Evolutionary conservation across 30 jellyfish, hydroid and myxozoan species (phyloP).

Genomic region (Hydra vulgaris): DNA sequence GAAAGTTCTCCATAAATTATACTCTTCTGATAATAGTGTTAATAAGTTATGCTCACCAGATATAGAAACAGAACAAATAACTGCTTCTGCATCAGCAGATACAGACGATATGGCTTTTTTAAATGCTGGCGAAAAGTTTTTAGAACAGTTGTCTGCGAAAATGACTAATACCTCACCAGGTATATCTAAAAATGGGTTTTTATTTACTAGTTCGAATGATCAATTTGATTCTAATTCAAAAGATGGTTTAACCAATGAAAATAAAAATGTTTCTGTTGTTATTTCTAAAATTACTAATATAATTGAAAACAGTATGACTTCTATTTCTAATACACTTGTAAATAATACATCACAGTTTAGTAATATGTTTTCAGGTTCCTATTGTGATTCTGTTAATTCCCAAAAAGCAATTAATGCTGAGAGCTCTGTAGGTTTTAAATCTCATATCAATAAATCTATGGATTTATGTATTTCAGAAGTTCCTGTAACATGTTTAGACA

Average conservation of each 20-base stretch:
- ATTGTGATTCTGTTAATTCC: not conserved
- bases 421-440: not conserved
- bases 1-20: not conserved
- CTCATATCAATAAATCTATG: not conserved
- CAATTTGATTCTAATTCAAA: not conserved
- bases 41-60: not conserved
- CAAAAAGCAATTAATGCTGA: not conserved
- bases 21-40: conserved; percentile 5
- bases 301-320: not conserved
- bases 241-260: not conserved
- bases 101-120: conserved; percentile 59
- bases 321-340: not conserved
- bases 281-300: not conserved
- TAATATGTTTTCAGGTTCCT: not conserved
- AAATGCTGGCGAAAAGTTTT: conserved; percentile 89
- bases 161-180: conserved; percentile 38
- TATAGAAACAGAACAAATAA: conserved; percentile 15
- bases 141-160: conserved; percentile 86
- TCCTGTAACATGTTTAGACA: too few relatives aligned
- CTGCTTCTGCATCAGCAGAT: conserved; percentile 32
- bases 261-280: not conserved
- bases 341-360: not conserved
- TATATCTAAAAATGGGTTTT: conserved; percentile 14
- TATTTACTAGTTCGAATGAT: not conserved
- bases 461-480: not conserved